phyloP scores from a whole-genome alignment of 2,888 invertebrate genomes.

The Eupithecia centaureata region DNA sequence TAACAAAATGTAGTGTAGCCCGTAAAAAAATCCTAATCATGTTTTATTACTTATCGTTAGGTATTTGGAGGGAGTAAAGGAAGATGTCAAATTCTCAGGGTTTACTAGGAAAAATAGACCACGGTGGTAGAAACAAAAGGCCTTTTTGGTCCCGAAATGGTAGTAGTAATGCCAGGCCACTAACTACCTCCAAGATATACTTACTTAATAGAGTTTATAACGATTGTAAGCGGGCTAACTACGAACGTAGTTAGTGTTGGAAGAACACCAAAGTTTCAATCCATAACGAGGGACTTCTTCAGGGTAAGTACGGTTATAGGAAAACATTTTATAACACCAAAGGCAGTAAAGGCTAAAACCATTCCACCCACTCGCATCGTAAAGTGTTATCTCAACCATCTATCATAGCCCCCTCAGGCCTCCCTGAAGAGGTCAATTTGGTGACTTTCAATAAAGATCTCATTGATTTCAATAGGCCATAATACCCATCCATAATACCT shows the following conservation, averaged over 20 bases:
- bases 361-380: slow-evolving; percentile 37
- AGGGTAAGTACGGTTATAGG: too few relatives aligned
- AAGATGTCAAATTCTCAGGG: not conserved
- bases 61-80: not conserved
- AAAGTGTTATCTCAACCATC: slow-evolving; percentile 42
- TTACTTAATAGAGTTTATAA: too few relatives aligned
- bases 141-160: too few relatives aligned
- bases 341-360: slow-evolving; percentile 13
- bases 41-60: not conserved
- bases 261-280: too few relatives aligned
- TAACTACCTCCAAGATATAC: too few relatives aligned
- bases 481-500: slow-evolving; percentile 69
- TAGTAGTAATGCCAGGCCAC: too few relatives aligned
- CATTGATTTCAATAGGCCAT: slow-evolving; percentile 77
- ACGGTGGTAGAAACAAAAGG: not conserved
- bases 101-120: not conserved
- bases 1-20: slow-evolving; percentile 20
- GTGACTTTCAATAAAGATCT: slow-evolving; percentile 73
- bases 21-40: not conserved
- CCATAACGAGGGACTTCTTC: too few relatives aligned
- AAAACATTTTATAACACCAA: slow-evolving; percentile 18
- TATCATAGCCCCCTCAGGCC: slow-evolving; percentile 36
- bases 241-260: too few relatives aligned
- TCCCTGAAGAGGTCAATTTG: slow-evolving; percentile 62
- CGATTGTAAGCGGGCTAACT: too few relatives aligned